Percentiles rank a stretch among this genome's conserved stretches.
Conservation (phyloP, 2,113 vertebrate genomes). For the Ophiodon elongatus region DNA sequence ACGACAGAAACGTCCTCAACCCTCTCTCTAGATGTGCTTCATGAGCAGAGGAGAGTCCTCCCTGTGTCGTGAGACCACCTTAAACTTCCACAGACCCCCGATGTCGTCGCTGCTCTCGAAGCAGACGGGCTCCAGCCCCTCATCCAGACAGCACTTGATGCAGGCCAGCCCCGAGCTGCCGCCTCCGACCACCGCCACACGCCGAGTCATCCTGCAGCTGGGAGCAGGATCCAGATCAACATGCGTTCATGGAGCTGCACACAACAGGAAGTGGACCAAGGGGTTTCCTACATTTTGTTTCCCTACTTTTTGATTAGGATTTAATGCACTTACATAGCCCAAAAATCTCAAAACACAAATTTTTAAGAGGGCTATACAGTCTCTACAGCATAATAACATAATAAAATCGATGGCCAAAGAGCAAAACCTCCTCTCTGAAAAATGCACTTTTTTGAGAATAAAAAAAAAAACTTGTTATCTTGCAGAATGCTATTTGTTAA, state of each 20-base stretch:
- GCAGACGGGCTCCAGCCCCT: slow-evolving; percentile 91
- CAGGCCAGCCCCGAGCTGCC: slow-evolving; percentile 87
- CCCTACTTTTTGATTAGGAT: no score
- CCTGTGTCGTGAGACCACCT: slow-evolving; percentile 71
- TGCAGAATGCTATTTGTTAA: no score
- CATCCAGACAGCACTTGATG: slow-evolving; percentile 91
- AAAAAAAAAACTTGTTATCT: no score
- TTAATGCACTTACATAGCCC: no score
- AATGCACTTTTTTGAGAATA: no score
- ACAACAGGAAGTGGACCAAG: neutral
- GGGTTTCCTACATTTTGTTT: no score
- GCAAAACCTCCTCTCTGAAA: no score
- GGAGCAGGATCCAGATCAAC: neutral
- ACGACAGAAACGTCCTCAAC: no score
- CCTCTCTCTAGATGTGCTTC: neutral
- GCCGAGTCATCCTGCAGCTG: slow-evolving; percentile 16
- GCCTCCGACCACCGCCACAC: slow-evolving; percentile 88
- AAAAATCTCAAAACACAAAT: no score
- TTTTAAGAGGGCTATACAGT: no score
- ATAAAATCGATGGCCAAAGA: no score
- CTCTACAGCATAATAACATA: no score
- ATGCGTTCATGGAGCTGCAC: neutral
- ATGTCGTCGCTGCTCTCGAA: slow-evolving; percentile 90
- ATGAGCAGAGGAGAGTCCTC: neutral
- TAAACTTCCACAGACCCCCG: slow-evolving; percentile 92